Evolutionary conservation across 2,797 vertebrate species (phyloP).

Genomic region (Tiaroga cobitis): DNA sequence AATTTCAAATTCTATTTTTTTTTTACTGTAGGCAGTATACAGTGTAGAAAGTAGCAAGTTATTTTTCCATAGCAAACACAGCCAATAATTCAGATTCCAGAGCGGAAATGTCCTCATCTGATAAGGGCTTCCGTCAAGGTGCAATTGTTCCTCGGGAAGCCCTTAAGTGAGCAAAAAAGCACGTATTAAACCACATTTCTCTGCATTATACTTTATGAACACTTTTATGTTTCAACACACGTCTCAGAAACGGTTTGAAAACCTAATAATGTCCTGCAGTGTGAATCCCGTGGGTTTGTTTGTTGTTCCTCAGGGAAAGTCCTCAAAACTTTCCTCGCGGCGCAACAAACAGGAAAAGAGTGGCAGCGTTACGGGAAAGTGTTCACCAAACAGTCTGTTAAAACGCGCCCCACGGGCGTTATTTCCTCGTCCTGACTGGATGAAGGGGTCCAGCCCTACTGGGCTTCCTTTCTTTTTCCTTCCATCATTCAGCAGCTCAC

Average conservation of each 20-base stretch:
- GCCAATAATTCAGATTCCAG: background rate
- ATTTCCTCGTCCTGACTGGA: slow-evolving; percentile 37
- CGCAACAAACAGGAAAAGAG: slow-evolving; percentile 47
- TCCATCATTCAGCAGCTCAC: slow-evolving; percentile 24
- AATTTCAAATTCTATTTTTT: too few species aligned
- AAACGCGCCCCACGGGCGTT: slow-evolving; percentile 29
- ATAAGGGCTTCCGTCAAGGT: background rate
- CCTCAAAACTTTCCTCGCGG: background rate
- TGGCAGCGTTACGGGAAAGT: slow-evolving; percentile 28
- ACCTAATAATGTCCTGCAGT: background rate
- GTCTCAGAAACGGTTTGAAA: background rate
- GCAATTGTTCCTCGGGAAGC: background rate
- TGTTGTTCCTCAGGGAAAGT: background rate
- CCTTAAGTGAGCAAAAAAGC: background rate
- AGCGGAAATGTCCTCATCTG: slow-evolving; percentile 6
- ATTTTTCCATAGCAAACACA: background rate
- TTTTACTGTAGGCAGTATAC: background rate
- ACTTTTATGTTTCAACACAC: background rate
- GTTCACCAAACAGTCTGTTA: slow-evolving; percentile 9
- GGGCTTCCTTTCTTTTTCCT: slow-evolving; percentile 31
- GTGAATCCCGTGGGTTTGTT: background rate
- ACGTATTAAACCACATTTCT: background rate
- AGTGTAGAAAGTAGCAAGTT: background rate
- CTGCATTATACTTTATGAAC: background rate
- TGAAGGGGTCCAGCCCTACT: slow-evolving; percentile 32